A percentile compares a stretch with the other conserved stretches of the same genome.
These are phyloP conservation scores for Malacosoma neustria DNA, from an alignment of 2,888 invertebrate species.

Conservation along the genomic window DNA sequence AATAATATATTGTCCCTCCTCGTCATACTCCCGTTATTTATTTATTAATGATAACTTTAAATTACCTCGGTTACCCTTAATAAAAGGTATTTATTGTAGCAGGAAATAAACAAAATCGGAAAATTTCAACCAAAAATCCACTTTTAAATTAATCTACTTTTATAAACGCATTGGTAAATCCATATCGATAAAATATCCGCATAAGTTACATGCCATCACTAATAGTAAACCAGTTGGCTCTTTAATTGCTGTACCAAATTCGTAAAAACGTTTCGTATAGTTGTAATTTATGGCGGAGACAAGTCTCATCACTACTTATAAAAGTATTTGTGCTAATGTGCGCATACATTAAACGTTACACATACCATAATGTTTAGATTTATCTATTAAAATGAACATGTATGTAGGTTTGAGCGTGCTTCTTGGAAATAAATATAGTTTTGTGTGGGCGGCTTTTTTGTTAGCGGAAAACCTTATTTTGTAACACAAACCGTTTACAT, in stretches of 20 bases:
- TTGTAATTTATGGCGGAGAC: conserved; percentile 65
- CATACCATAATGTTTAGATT: conserved; percentile 1
- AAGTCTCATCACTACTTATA: conserved; percentile 53
- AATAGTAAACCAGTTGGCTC: conserved; percentile 56
- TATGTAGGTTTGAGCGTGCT: not conserved
- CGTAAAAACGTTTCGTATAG: conserved; percentile 70
- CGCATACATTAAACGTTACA: conserved; percentile 38
- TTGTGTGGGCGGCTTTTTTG: not conserved
- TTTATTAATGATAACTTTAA: too few relatives aligned
- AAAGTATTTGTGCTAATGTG: conserved; percentile 51
- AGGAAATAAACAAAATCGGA: too few relatives aligned
- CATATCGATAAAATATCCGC: conserved; percentile 10
- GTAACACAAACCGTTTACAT: too few relatives aligned
- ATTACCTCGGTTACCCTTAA: too few relatives aligned
- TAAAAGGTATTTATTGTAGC: too few relatives aligned
- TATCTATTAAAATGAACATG: not conserved
- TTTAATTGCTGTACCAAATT: conserved; percentile 73
- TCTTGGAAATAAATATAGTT: not conserved
- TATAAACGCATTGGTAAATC: too few relatives aligned
- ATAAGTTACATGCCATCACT: conserved; percentile 38
- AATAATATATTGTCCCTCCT: too few relatives aligned
- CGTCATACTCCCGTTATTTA: too few relatives aligned
- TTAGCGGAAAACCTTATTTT: not conserved
- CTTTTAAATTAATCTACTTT: too few relatives aligned
- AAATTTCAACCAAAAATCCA: too few relatives aligned